Conservation (phyloP, 2,113 vertebrate species). For the Alethe diademata region DNA sequence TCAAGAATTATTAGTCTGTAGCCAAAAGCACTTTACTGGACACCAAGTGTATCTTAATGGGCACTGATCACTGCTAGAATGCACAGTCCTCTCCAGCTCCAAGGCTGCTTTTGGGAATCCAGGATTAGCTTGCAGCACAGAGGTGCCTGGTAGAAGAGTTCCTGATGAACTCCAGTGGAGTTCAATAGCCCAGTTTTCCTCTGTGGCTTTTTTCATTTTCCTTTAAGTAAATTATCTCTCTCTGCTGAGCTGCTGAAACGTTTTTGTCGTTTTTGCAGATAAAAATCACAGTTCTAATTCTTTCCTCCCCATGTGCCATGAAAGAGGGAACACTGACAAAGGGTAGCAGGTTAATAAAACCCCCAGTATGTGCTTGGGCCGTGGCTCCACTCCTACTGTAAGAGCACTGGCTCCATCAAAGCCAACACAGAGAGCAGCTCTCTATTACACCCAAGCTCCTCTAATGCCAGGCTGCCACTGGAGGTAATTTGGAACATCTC, state of each 20-base stretch:
- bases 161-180: background rate
- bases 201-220: background rate
- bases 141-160: background rate
- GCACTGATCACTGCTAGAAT: background rate
- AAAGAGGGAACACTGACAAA: background rate
- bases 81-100: background rate
- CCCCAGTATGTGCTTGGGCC: background rate
- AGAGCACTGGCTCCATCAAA: background rate
- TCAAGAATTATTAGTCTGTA: constrained; percentile 13
- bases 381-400: background rate
- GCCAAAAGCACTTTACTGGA: constrained; percentile 30
- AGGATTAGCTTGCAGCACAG: background rate
- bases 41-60: background rate
- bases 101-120: background rate
- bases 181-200: constrained; percentile 39
- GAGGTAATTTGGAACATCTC: background rate
- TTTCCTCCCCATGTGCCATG: background rate
- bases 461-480: background rate
- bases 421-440: background rate
- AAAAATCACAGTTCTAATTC: background rate
- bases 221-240: constrained; percentile 21
- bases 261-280: constrained; percentile 12
- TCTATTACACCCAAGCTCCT: background rate
- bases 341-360: background rate
- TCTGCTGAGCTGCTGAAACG: background rate